These are phyloP conservation scores for Drosophila trichaetosa DNA, from an alignment of 2,888 invertebrate species.

Conservation along the genomic window DNA sequence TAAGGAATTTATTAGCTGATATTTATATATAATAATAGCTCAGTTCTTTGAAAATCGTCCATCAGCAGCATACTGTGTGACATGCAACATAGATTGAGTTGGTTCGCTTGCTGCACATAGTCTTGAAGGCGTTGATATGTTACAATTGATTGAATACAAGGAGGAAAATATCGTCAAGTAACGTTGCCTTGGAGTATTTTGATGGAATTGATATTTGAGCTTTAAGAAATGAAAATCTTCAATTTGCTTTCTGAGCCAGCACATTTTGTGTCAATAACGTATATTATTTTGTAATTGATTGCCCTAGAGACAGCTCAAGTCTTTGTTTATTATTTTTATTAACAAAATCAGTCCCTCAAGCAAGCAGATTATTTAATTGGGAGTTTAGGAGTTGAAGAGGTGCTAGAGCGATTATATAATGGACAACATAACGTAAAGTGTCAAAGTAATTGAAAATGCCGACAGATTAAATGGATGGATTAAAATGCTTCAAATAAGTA, in stretches of 20 bases:
- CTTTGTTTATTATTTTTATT: background rate
- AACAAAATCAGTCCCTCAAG: background rate
- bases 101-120: conserved; percentile 4
- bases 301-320: too few species aligned
- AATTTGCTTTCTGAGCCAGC: background rate
- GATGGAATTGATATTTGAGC: conserved; percentile 41
- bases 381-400: conserved; percentile 25
- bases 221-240: conserved; percentile 9
- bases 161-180: conserved; percentile 17
- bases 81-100: conserved; percentile 28
- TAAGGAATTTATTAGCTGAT: conserved; percentile 29
- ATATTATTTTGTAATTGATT: background rate
- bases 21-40: conserved; percentile 34
- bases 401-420: conserved; percentile 13
- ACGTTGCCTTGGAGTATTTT: background rate
- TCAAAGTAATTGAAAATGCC: conserved; percentile 52
- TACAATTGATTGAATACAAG: conserved; percentile 37
- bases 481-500: conserved; percentile 8
- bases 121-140: background rate
- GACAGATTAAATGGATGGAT: background rate
- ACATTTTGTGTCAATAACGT: background rate
- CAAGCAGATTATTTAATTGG: background rate
- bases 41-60: background rate
- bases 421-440: conserved; percentile 9
- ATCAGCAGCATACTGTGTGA: conserved; percentile 13